phyloP scores from a whole-genome alignment of 2,888 invertebrate genomes.

The Baccha elongata region DNA sequence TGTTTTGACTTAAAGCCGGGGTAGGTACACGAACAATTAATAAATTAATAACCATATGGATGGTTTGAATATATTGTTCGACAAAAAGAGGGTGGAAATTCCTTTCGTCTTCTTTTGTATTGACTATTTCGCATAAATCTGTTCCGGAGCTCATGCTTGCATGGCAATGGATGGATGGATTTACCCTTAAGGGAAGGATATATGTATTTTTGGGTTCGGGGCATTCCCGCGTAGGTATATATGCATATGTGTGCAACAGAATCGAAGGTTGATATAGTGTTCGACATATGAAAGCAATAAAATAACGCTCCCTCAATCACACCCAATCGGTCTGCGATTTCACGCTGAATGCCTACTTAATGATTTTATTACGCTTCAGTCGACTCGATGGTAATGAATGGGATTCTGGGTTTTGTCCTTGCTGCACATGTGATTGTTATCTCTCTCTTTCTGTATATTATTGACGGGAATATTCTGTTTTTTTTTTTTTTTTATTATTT shows the following conservation, averaged over 20 bases:
- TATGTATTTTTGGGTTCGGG: conserved; percentile 37
- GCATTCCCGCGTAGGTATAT: conserved; percentile 21
- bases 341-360: conserved; percentile 71
- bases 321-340: conserved; percentile 65
- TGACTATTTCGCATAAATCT: conserved; percentile 57
- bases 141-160: conserved; percentile 57
- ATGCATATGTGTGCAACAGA: neutral
- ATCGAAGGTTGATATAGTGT: neutral
- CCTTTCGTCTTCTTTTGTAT: conserved; percentile 43
- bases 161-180: conserved; percentile 47
- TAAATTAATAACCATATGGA: conserved; percentile 57
- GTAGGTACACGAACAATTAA: conserved; percentile 47
- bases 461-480: conserved; percentile 24
- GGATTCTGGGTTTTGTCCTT: conserved; percentile 43
- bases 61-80: conserved; percentile 27
- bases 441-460: neutral
- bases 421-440: conserved; percentile 54
- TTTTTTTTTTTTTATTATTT: conserved; percentile 21
- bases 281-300: conserved; percentile 69
- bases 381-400: conserved; percentile 53
- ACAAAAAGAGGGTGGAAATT: conserved; percentile 55
- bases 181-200: conserved; percentile 56
- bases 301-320: conserved; percentile 62
- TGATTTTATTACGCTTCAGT: conserved; percentile 72
- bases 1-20: conserved; percentile 26